Evolutionary conservation across 2,888 invertebrate genomes (phyloP), one percentile per base, ranked within the genome.

Genomic region (Nudaria mundana): DNA sequence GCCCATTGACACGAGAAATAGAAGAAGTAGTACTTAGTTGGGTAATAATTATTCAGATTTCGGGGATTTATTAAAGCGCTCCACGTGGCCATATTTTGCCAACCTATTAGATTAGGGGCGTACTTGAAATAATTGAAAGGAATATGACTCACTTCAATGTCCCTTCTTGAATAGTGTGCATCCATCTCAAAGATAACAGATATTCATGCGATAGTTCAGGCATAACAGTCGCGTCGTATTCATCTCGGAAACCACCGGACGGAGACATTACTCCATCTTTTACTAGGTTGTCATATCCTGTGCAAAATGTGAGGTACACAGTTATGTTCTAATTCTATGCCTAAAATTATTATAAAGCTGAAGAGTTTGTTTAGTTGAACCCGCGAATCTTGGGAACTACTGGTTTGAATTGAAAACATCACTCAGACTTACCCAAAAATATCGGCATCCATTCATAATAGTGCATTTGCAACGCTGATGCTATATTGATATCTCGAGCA

Each of bases 391-490:
- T n/a, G n/a, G n/a, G n/a, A n/a, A n/a, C n/a, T n/a, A n/a, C n/a
- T n/a, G n/a, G n/a, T n/a, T n/a, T n/a, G n/a, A n/a, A n/a, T n/a
- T n/a, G n/a, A n/a, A n/a, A n/a, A n/a, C n/a, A n/a, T n/a, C n/a
- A n/a, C n/a, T n/a, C n/a, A n/a, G n/a, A 25, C 74, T 94, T 93
- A 44, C 95, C 95, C 20, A 95, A 81, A 4, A 95, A 71, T 60
- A 94, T 92, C 3, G 94, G 94, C 44, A 95, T 73, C 63, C 95
- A 94, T 75, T 95, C 95, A 67, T 95, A 95, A 72, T 90, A 95
- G 1, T 94, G 93, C 14, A 95, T 91, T 57, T 95, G 94, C 66
- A 95, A 95, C 46, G 94, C 92, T 67, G 92, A 91, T 2, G 94
- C 95, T 43, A 95, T 93, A 40, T 92, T 92, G 46, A 95, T 93